These are phyloP conservation scores for Daphoenositta chrysoptera DNA, from an alignment of 2,113 vertebrate species.

Conservation along the genomic window DNA sequence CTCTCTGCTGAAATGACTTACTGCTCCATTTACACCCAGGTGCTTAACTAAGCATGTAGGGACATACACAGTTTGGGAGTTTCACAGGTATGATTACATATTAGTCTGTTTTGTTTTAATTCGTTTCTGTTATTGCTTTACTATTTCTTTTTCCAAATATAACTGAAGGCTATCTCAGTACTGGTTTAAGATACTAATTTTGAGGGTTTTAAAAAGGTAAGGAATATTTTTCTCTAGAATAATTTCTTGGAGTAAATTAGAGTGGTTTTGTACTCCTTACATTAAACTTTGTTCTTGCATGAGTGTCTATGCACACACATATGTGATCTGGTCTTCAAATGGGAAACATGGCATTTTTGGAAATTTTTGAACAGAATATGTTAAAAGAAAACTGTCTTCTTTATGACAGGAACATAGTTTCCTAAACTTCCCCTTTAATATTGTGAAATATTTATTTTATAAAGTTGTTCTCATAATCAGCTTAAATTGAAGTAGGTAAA, in stretches of 20 bases:
- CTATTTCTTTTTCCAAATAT: not conserved
- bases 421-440: not conserved
- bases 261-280: not conserved
- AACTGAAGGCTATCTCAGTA: not conserved
- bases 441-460: conserved; percentile 25
- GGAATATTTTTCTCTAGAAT: not conserved
- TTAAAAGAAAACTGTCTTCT: not conserved
- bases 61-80: not conserved
- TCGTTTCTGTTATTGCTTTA: not conserved
- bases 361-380: not conserved
- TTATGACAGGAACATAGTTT: not conserved
- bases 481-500: conserved; percentile 7
- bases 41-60: not conserved
- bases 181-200: not conserved
- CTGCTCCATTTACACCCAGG: not conserved
- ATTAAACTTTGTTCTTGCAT: not conserved
- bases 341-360: not conserved
- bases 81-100: not conserved
- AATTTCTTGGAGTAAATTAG: not conserved
- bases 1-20: not conserved
- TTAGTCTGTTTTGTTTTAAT: not conserved
- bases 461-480: not conserved
- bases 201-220: not conserved
- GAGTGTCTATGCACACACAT: not conserved
- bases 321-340: not conserved